These are phyloP conservation scores for Lysandra bellargus DNA, from an alignment of 2,888 invertebrate genomes.

Conservation along the genomic window DNA sequence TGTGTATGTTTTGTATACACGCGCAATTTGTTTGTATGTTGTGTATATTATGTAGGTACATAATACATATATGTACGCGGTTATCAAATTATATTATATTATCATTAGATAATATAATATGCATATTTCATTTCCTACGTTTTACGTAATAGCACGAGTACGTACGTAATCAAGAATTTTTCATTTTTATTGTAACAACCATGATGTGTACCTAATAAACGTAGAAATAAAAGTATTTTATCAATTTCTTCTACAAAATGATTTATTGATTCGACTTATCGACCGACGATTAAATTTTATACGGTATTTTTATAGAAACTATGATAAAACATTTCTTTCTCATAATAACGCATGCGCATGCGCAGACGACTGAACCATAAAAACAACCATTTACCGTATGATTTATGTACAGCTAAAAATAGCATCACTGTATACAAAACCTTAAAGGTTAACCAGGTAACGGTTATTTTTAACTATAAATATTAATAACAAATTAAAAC, in stretches of 20 bases:
- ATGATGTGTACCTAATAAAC: background rate
- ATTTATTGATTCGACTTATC: background rate
- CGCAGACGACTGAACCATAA: background rate
- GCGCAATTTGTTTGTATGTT: no score
- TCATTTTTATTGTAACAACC: background rate
- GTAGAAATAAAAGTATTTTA: background rate
- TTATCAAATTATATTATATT: background rate
- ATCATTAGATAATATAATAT: background rate
- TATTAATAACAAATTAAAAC: background rate
- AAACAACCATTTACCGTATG: conserved; percentile 4
- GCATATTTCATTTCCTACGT: background rate
- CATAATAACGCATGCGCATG: background rate
- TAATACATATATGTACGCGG: background rate
- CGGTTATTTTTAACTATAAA: background rate
- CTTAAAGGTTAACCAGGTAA: background rate
- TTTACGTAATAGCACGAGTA: background rate
- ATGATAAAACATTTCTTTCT: conserved; percentile 1
- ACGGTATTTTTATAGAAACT: background rate
- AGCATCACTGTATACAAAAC: background rate
- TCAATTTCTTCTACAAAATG: background rate
- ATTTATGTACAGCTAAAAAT: background rate
- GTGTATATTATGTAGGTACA: no score
- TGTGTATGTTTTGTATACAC: background rate
- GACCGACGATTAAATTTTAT: background rate
- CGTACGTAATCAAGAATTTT: background rate